These are phyloP conservation scores for Trachops cirrhosus DNA, from an alignment of 2,797 vertebrate genomes.

Conservation along the genomic window DNA sequence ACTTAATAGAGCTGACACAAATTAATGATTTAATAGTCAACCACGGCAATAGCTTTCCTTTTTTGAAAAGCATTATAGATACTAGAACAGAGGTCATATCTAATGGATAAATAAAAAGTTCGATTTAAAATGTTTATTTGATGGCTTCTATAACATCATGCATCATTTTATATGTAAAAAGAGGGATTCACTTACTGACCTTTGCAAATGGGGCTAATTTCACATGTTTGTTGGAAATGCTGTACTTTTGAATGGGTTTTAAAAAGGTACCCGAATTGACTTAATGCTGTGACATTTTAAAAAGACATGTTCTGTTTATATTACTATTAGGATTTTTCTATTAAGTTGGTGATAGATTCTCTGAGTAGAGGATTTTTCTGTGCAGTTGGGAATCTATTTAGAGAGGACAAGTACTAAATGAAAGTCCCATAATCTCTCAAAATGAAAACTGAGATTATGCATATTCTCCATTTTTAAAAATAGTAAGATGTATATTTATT, in stretches of 20 bases:
- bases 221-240: slow-evolving; percentile 29
- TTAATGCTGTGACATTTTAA: slow-evolving; percentile 57
- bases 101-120: slow-evolving; percentile 47
- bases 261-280: slow-evolving; percentile 42
- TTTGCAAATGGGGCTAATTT: slow-evolving; percentile 60
- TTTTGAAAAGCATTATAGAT: slow-evolving; percentile 56
- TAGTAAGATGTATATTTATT: not conserved
- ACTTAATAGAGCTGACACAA: slow-evolving; percentile 74
- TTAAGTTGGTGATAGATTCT: slow-evolving; percentile 25
- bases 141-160: not conserved
- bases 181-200: slow-evolving; percentile 21
- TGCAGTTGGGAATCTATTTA: slow-evolving; percentile 43
- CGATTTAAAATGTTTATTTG: slow-evolving; percentile 49
- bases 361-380: not conserved
- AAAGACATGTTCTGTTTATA: slow-evolving; percentile 64
- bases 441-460: slow-evolving; percentile 18
- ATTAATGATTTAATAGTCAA: slow-evolving; percentile 65
- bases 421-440: not conserved
- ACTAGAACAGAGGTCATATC: slow-evolving; percentile 51
- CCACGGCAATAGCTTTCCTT: slow-evolving; percentile 45
- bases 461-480: slow-evolving; percentile 1
- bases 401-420: slow-evolving; percentile 46
- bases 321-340: slow-evolving; percentile 43
- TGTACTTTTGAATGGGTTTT: slow-evolving; percentile 50
- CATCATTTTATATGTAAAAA: slow-evolving; percentile 33